Percentiles rank a stretch among this genome's conserved stretches.
Evolutionary conservation across 2,888 invertebrate genomes (phyloP).

Genomic region (Andrena fulva): DNA sequence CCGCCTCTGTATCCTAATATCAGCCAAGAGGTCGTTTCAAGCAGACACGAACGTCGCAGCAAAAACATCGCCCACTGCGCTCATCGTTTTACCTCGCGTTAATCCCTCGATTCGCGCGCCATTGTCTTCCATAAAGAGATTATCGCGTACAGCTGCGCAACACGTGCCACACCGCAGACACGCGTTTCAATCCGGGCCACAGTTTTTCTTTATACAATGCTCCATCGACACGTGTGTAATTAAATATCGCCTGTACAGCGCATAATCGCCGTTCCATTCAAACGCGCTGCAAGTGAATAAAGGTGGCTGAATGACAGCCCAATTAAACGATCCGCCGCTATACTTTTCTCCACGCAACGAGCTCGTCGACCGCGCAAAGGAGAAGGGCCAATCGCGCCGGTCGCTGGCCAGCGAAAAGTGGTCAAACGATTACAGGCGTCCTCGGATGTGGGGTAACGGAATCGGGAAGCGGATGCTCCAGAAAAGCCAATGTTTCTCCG

Average conservation of each 20-base stretch:
- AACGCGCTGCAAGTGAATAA: constrained; percentile 44
- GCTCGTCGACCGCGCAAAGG: not conserved
- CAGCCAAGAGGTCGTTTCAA: constrained; percentile 5
- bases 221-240: constrained; percentile 46
- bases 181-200: constrained; percentile 37
- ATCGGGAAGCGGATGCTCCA: constrained; percentile 54
- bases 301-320: constrained; percentile 26
- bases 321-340: not conserved
- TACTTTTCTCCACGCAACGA: not conserved
- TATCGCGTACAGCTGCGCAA: constrained; percentile 18
- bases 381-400: not conserved
- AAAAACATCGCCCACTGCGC: constrained; percentile 1
- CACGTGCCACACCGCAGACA: constrained; percentile 37
- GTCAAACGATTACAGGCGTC: constrained; percentile 35
- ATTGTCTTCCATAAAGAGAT: constrained; percentile 41
- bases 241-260: constrained; percentile 54
- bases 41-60: not conserved
- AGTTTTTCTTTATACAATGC: constrained; percentile 46
- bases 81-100: constrained; percentile 9
- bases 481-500: constrained; percentile 42
- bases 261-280: constrained; percentile 54
- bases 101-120: constrained; percentile 13
- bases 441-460: constrained; percentile 18
- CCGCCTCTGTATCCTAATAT: constrained; percentile 66
- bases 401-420: constrained; percentile 6